phyloP scores from a whole-genome alignment of 2,797 vertebrate species.

The Myripristis jacobus region DNA sequence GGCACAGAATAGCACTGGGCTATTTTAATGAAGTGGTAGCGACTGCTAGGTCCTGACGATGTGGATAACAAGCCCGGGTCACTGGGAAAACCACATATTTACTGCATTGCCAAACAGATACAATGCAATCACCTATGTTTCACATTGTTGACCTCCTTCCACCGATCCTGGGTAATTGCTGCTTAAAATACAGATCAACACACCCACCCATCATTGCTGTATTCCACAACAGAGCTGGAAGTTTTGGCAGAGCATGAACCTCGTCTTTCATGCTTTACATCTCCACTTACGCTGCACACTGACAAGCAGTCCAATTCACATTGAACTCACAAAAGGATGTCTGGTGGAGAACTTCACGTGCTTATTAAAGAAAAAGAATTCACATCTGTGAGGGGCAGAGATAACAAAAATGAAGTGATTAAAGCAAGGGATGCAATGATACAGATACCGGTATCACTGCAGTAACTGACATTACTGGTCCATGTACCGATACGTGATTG shows the following conservation, averaged over 20 bases:
- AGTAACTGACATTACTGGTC: too few relatives aligned
- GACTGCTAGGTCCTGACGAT: background rate
- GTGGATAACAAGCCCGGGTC: constrained; percentile 9
- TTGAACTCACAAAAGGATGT: background rate
- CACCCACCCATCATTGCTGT: background rate
- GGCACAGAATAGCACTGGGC: background rate
- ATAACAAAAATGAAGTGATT: too few relatives aligned
- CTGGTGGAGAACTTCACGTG: too few relatives aligned
- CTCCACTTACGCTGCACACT: too few relatives aligned
- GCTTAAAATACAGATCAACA: background rate
- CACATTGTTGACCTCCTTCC: background rate
- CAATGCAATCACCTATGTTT: background rate
- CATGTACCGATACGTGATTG: too few relatives aligned
- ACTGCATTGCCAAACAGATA: background rate
- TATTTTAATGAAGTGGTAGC: constrained; percentile 19
- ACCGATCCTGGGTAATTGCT: constrained; percentile 3
- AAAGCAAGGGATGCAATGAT: too few relatives aligned
- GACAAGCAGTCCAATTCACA: background rate
- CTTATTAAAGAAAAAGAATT: too few relatives aligned
- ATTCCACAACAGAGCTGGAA: background rate
- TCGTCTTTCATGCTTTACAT: too few relatives aligned
- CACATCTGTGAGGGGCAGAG: too few relatives aligned
- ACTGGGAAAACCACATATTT: constrained; percentile 6
- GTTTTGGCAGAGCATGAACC: background rate
- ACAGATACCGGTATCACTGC: too few relatives aligned